Percentiles rank a stretch among this genome's conserved stretches.
These are phyloP conservation scores for Eupithecia pulchellata DNA, from an alignment of 2,888 invertebrate species.

Conservation along the genomic window DNA sequence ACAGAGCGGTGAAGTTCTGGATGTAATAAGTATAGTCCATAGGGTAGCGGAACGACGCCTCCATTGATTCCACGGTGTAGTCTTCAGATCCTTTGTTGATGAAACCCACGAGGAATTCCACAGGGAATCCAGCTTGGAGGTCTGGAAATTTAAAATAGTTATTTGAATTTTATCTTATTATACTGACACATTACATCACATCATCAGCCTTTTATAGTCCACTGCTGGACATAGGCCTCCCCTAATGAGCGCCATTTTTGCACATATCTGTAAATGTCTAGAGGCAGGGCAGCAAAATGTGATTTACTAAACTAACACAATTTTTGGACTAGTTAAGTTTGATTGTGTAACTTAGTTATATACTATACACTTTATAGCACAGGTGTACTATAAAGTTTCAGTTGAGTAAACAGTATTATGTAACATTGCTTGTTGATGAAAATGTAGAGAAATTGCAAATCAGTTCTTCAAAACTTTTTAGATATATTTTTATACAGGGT, in stretches of 20 bases:
- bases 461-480: too few relatives aligned
- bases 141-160: constrained; percentile 82
- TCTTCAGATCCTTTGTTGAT: constrained; percentile 96
- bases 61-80: constrained; percentile 96
- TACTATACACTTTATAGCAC: not conserved
- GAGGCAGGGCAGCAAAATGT: too few relatives aligned
- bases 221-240: too few relatives aligned
- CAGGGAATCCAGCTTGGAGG: constrained; percentile 95
- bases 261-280: too few relatives aligned
- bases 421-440: not conserved
- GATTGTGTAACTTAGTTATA: not conserved
- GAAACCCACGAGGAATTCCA: constrained; percentile 98
- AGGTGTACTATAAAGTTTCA: not conserved
- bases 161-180: not conserved
- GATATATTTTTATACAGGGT: too few relatives aligned
- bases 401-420: not conserved
- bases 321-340: not conserved
- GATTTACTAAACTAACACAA: too few relatives aligned
- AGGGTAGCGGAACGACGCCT: constrained; percentile 99
- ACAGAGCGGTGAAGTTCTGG: constrained; percentile 97
- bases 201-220: too few relatives aligned
- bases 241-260: too few relatives aligned
- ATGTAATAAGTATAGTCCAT: constrained; percentile 99
- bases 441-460: not conserved
- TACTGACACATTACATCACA: too few relatives aligned